Conservation (phyloP, 1,140 invertebrate genomes). For the Hydropsyche tenuis region DNA sequence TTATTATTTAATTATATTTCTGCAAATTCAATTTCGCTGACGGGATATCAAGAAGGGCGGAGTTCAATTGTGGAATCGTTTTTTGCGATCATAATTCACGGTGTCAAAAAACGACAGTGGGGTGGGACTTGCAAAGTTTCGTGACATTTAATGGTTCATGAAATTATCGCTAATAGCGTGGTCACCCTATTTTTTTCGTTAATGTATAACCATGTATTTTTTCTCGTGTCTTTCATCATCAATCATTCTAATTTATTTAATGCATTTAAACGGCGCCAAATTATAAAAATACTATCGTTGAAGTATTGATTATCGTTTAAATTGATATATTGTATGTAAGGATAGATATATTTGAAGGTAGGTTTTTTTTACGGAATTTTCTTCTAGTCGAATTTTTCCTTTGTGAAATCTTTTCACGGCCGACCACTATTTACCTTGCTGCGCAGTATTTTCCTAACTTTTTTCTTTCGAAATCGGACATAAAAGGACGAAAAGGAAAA, state of each 20-base stretch:
- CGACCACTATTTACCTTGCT: constrained; percentile 34
- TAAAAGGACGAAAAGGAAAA: constrained; percentile 27
- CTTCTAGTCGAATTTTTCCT: constrained; percentile 15
- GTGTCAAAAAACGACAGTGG: constrained; percentile 38
- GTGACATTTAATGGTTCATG: constrained; percentile 46
- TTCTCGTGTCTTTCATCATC: background rate
- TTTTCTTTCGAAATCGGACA: constrained; percentile 12
- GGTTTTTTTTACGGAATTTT: background rate
- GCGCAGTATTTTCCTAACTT: constrained; percentile 26
- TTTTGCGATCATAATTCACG: constrained; percentile 46
- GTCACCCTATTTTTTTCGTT: constrained; percentile 34
- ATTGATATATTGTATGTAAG: no score
- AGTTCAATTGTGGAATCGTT: background rate
- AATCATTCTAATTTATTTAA: background rate
- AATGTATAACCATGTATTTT: background rate
- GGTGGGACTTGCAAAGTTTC: constrained; percentile 30
- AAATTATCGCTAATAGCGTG: constrained; percentile 49
- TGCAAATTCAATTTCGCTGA: no score
- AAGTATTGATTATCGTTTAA: no score
- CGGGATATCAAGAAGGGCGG: no score
- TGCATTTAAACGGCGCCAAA: no score
- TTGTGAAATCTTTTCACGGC: constrained; percentile 26
- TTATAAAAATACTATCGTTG: no score
- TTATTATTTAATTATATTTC: no score
- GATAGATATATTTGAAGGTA: no score